Conservation (phyloP, 2,113 vertebrate species). For the Nibea coibor region DNA sequence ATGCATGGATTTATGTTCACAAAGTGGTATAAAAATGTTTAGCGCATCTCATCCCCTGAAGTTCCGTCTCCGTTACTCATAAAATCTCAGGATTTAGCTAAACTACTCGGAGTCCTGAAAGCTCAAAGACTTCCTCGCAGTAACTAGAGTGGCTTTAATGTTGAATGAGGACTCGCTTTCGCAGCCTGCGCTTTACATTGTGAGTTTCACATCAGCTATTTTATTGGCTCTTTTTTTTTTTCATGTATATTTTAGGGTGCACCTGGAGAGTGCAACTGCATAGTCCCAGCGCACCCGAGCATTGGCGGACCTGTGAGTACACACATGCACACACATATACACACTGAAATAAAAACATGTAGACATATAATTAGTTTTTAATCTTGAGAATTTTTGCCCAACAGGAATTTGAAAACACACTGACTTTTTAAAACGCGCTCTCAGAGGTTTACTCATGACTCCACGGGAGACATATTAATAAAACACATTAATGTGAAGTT, state of each 20-base stretch:
- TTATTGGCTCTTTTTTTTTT: conserved; percentile 29
- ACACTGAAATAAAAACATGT: background rate
- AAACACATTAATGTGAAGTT: background rate
- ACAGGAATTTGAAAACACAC: conserved; percentile 6
- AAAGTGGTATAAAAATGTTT: background rate
- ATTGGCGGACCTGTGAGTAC: conserved; percentile 91
- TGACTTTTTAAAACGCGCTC: background rate
- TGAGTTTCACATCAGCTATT: conserved; percentile 31
- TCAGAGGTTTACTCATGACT: conserved; percentile 20
- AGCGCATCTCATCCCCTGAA: background rate
- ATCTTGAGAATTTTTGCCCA: background rate
- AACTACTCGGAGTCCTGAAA: conserved; percentile 10
- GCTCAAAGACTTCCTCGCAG: conserved; percentile 8
- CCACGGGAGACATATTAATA: conserved; percentile 10
- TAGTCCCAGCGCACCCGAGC: conserved; percentile 63
- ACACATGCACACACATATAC: conserved; percentile 12
- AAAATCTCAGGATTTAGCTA: conserved; percentile 18
- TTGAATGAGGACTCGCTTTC: conserved; percentile 34
- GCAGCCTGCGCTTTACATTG: conserved; percentile 33
- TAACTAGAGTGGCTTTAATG: conserved; percentile 24
- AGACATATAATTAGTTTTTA: conserved; percentile 6
- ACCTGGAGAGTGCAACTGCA: conserved; percentile 89
- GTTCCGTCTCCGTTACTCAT: conserved; percentile 27
- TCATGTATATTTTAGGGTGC: conserved; percentile 85
- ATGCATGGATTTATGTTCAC: background rate